Conservation (phyloP, 2,113 vertebrate species). For the Aix galericulata region DNA sequence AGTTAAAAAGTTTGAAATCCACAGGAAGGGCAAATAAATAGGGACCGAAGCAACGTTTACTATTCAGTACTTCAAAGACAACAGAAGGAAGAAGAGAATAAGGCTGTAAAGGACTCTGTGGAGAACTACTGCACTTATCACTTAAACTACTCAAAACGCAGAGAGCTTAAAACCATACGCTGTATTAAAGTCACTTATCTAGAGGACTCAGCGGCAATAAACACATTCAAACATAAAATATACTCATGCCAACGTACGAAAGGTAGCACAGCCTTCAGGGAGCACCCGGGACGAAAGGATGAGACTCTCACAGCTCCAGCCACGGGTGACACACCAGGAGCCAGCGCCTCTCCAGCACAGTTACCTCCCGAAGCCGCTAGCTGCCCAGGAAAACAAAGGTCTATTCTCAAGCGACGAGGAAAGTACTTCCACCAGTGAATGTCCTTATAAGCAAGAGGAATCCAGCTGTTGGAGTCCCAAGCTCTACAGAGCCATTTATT, state of each 20-base stretch:
- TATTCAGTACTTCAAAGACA: background rate
- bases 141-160: background rate
- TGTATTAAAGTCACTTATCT: background rate
- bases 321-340: background rate
- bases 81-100: background rate
- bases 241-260: background rate
- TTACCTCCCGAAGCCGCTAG: background rate
- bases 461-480: conserved; percentile 28
- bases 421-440: conserved; percentile 39
- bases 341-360: background rate
- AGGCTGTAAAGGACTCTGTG: background rate
- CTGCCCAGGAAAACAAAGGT: conserved; percentile 15
- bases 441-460: conserved; percentile 63
- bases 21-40: background rate
- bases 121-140: background rate
- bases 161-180: background rate
- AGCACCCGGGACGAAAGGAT: background rate
- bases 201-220: background rate
- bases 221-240: background rate
- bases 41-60: background rate
- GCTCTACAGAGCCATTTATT: conserved; percentile 47
- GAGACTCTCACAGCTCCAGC: background rate
- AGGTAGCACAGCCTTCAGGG: background rate
- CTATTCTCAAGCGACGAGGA: background rate
- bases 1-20: conserved; percentile 2